Evolutionary conservation across 2,113 vertebrate species (phyloP), one percentile per base, ranked within the genome.

Genomic region (Holacanthus passer): DNA sequence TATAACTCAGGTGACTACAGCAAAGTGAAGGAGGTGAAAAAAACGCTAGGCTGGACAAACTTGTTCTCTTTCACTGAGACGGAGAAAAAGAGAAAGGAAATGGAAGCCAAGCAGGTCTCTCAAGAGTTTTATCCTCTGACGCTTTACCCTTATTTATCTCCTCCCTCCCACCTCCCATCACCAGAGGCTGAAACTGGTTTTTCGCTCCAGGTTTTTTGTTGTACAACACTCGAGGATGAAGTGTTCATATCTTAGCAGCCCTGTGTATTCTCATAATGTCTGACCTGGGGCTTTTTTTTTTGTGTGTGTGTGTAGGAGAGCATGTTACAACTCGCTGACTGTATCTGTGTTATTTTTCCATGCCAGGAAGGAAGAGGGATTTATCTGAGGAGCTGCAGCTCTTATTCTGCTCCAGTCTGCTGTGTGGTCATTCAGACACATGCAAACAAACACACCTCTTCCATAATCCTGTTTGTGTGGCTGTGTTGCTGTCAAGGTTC

Each of bases 191-290:
- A 56, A 60, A 35, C n/a, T 1, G 1, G 6, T 31, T 56, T 62
- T 68, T 77, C 32, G 39, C 67, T 83, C 16, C 31, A 53, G 81
- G 69, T 83, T 82, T 85, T 45, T 62, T 83, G 50, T 73, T 84
- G 83, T 79, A 64, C 70, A 77, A 60, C 56, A 70, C 66, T 85
- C 4, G 5, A 64, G 79, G 41, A 79, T 65, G 70, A 86, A 66
- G 53, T 71, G 58, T 70, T 85, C 62, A 47, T 62, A 70, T 75
- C 72, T 35, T 20, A 83, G 59, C 45, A 82, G 63, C 29, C 64
- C 70, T 65, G 73, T 83, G 69, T 75, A 79, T 79, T 83, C 71
- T 84, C 71, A 65, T 84, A 73, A 75, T 63, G 66, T 72, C 80
- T 86, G 64, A 86, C 84, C 82, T 6, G 58, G 24, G 71, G 76